These are phyloP conservation scores for Triops longicaudatus DNA, from an alignment of 1,140 invertebrate species.

Conservation along the genomic window DNA sequence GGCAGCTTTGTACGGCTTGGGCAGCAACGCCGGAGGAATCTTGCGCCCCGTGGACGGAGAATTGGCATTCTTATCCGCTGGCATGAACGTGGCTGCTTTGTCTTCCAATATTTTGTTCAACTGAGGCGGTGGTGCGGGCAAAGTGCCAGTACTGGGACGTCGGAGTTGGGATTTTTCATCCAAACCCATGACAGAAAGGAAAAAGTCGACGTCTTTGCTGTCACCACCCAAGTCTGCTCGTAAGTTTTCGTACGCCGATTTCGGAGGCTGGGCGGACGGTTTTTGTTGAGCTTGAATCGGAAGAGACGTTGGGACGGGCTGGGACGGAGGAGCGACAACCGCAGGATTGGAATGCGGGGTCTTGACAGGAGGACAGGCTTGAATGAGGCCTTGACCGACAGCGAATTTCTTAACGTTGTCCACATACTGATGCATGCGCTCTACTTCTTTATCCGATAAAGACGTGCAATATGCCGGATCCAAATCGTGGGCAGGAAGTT, in stretches of 20 bases:
- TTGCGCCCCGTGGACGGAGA: conserved; percentile 16
- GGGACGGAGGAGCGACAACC: conserved; percentile 2
- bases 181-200: conserved; percentile 12
- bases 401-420: conserved; percentile 46
- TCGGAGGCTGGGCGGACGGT: not conserved
- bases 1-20: conserved; percentile 18
- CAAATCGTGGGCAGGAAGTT: conserved; percentile 70
- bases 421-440: conserved; percentile 44
- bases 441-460: conserved; percentile 49
- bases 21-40: not conserved
- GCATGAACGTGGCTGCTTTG: conserved; percentile 13
- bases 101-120: conserved; percentile 22
- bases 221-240: conserved; percentile 23
- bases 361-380: conserved; percentile 36
- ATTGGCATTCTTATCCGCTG: not conserved
- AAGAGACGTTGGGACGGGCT: not conserved
- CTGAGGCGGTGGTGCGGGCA: conserved; percentile 27
- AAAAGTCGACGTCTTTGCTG: conserved; percentile 18
- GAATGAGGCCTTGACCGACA: conserved; percentile 41
- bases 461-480: conserved; percentile 52
- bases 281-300: not conserved
- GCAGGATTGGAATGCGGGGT: not conserved
- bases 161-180: not conserved
- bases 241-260: not conserved
- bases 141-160: not conserved